Evolutionary conservation across 2,797 vertebrate genomes (phyloP), one percentile per base, ranked within the genome.

Genomic region (Austrolebias charrua): DNA sequence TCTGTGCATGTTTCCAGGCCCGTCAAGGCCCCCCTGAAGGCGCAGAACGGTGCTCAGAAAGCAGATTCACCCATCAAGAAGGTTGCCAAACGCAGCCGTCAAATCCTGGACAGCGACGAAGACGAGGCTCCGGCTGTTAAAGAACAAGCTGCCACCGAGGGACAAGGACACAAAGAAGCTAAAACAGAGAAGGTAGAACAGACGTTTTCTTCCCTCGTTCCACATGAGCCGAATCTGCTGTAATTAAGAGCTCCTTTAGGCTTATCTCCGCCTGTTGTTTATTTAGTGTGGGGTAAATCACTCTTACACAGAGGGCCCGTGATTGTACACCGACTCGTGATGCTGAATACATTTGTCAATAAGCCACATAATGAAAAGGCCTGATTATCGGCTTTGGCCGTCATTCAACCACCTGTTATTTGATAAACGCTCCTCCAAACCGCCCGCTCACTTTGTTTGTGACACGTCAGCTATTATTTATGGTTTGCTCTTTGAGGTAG

Each of bases 61-160:
- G 40, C 38, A 0, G 88, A 92, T 18, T 92, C 90, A 0, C 91
- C 91, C 1, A 10, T 93, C 44, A 94, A 91, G 76, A 92, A 90
- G 59, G 78, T 76, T 0, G 53, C 60, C 58, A 93, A 92, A 63
- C 91, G 89, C 52, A 83, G 81, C 62, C 88, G 90, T 13, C 87
- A 85, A 55, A 86, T 94, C 76, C 1, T 93, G 66, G 91, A 93
- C 80, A 94, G 93, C 18, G 91, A 93, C 0, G 92, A 93, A 0
- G 92, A 93, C 0, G 92, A 92, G 4, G 66, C 54, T 0, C 73
- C 82, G 0, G 40, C 13, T 0, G 67, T 73, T 4, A 86, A 91
- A 46, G 87, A 89, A 20, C 79, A 76, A 11, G 54, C 43, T 0
- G 7, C 55, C 2, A 19, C 71, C 20, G 69, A 71, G 33, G 73